Evolutionary conservation across 1,140 invertebrate genomes (phyloP).

Genomic region (Drosophila saltans): DNA sequence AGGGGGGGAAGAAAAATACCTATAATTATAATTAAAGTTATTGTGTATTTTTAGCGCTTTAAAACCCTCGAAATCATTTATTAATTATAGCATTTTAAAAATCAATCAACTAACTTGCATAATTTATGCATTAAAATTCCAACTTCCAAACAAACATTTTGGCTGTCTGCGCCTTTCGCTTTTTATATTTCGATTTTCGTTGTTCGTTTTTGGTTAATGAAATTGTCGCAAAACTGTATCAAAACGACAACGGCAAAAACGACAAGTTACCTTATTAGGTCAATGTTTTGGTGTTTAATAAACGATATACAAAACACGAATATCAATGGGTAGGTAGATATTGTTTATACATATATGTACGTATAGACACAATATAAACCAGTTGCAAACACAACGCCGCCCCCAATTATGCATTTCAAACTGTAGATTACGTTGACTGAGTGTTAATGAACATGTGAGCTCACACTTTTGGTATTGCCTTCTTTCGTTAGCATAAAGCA

Average conservation of each 20-base stretch:
- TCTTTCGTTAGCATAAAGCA: neutral
- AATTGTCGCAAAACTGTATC: constrained; percentile 71
- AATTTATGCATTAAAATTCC: constrained; percentile 38
- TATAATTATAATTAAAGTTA: constrained; percentile 29
- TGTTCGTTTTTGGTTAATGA: constrained; percentile 52
- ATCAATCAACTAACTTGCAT: constrained; percentile 72
- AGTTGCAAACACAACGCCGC: constrained; percentile 35
- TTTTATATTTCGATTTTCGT: constrained; percentile 18
- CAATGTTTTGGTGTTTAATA: constrained; percentile 55
- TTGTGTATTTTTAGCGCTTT: neutral
- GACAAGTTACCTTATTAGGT: constrained; percentile 60
- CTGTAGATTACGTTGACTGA: constrained; percentile 14
- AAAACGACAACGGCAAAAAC: neutral
- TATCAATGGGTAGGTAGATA: constrained; percentile 31
- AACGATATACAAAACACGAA: constrained; percentile 46
- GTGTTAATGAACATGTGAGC: constrained; percentile 39
- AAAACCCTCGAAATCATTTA: constrained; percentile 47
- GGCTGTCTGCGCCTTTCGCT: constrained; percentile 65
- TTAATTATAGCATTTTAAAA: constrained; percentile 71
- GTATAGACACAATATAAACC: constrained; percentile 22
- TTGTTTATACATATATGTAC: constrained; percentile 11
- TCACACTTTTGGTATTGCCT: constrained; percentile 16
- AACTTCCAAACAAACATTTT: constrained; percentile 27
- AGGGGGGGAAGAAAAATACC: constrained; percentile 6
- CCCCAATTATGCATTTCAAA: constrained; percentile 16